A percentile compares a stretch with the other conserved stretches of the same genome.
Evolutionary conservation across 2,888 invertebrate genomes (phyloP).

Genomic region (Diarsia rubi): DNA sequence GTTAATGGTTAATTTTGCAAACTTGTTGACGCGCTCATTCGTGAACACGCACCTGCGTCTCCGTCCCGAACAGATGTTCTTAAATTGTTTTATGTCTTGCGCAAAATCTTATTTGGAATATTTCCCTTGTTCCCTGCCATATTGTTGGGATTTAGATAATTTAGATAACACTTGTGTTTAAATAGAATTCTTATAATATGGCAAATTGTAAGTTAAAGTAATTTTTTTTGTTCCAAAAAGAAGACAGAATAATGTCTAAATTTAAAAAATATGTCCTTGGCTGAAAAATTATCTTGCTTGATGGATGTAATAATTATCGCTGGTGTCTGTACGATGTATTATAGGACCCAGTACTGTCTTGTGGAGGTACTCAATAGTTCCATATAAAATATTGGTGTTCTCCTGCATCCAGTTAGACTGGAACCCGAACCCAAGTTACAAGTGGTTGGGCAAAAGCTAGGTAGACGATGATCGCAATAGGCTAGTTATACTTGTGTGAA

Average conservation of each 20-base stretch:
- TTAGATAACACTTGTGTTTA: constrained; percentile 8
- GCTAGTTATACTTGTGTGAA: neutral
- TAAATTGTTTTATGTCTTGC: constrained; percentile 59
- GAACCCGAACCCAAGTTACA: neutral
- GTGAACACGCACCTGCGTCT: constrained; percentile 61
- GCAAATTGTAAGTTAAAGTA: neutral
- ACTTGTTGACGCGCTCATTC: constrained; percentile 59
- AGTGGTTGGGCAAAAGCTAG: neutral
- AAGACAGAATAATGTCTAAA: neutral
- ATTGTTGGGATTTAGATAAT: constrained; percentile 35
- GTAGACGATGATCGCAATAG: neutral
- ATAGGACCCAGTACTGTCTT: neutral
- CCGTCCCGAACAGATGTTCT: constrained; percentile 54
- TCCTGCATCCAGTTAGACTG: neutral
- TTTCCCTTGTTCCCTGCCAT: constrained; percentile 34
- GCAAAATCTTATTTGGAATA: constrained; percentile 57
- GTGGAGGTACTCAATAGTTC: no score
- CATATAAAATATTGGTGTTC: neutral
- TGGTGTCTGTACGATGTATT: neutral
- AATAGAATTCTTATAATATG: neutral
- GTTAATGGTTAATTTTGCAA: constrained; percentile 52
- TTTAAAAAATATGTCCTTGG: no score
- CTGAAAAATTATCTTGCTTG: neutral
- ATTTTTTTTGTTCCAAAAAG: neutral
- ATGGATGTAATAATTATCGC: neutral